phyloP scores from a whole-genome alignment of 1,140 invertebrate genomes.

The Dreissena polymorpha region DNA sequence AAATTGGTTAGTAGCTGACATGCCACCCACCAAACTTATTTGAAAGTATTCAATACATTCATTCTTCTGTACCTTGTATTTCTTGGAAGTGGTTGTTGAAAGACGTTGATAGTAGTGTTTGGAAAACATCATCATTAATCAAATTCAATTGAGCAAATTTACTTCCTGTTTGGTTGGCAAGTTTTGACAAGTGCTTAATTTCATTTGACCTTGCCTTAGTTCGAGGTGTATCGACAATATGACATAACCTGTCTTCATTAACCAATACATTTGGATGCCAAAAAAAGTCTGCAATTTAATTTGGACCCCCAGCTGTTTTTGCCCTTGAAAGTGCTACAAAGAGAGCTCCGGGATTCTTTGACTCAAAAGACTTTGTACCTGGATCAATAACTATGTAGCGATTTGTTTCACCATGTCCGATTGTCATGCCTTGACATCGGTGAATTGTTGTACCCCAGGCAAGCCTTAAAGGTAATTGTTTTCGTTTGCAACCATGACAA shows the following conservation, averaged over 20 bases:
- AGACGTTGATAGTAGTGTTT: no score
- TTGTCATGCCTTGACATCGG: conserved; percentile 62
- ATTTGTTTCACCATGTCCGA: conserved; percentile 47
- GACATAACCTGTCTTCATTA: conserved; percentile 56
- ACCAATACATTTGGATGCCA: conserved; percentile 59
- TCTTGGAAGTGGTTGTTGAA: no score
- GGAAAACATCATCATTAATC: no score
- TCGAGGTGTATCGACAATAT: conserved; percentile 3
- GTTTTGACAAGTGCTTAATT: conserved; percentile 1
- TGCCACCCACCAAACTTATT: no score
- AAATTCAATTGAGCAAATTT: no score
- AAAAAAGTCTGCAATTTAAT: conserved; percentile 57
- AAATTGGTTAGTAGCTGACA: no score
- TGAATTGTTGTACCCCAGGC: conserved; percentile 61
- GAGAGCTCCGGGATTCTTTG: conserved; percentile 58
- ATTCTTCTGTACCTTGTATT: no score
- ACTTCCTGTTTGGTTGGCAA: background rate
- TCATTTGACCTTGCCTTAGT: conserved; percentile 3
- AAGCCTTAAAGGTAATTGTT: conserved; percentile 57
- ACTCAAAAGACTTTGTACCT: conserved; percentile 54
- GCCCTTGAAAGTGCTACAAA: conserved; percentile 61
- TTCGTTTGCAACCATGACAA: conserved; percentile 49
- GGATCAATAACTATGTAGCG: conserved; percentile 60
- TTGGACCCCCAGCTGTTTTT: conserved; percentile 53
- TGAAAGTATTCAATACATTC: no score